Conservation (phyloP, 1,140 invertebrate genomes). For the Caenorhabditis elegans region WBcel235 BX284604.4:15270001-15270500, state of each 20-base stretch:
- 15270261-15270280: too few relatives aligned
- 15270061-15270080: too few relatives aligned
- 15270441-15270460: conserved; percentile 54
- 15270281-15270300: background rate
- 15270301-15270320: conserved; percentile 44
- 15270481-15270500: conserved; percentile 50
- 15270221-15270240: background rate
- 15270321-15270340: conserved; percentile 47
- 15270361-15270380: conserved; percentile 49
- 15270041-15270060: too few relatives aligned
- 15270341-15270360: conserved; percentile 54
- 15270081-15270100: too few relatives aligned
- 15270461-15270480: conserved; percentile 49
- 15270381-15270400: conserved; percentile 50
- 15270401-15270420: conserved; percentile 52
- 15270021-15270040: too few relatives aligned
- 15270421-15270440: conserved; percentile 51
- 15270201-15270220: too few relatives aligned
- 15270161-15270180: too few relatives aligned
- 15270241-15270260: background rate
- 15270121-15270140: too few relatives aligned
- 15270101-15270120: too few relatives aligned
- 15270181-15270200: too few relatives aligned
- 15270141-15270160: too few relatives aligned
- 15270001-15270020: too few relatives aligned